Conservation (phyloP, 2,888 invertebrate species). For the Spodoptera picta region DNA sequence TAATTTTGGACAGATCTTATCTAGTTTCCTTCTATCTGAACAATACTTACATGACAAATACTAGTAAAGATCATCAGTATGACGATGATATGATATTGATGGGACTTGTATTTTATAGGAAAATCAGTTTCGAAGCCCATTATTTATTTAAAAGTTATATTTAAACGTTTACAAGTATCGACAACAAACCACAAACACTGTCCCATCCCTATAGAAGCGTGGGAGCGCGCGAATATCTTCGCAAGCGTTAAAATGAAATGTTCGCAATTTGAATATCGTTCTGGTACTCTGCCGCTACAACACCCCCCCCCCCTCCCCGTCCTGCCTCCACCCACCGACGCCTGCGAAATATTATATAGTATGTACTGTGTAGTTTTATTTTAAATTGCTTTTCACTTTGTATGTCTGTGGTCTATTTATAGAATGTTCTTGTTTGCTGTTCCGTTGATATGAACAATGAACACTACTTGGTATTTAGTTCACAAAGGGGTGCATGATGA, state of each 20-base stretch:
- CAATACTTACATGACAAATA: too few species aligned
- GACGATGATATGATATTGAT: too few species aligned
- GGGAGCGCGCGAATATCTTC: constrained; percentile 87
- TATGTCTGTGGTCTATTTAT: constrained; percentile 22
- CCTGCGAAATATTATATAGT: constrained; percentile 33
- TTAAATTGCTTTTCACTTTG: constrained; percentile 43
- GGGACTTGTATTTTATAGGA: too few species aligned
- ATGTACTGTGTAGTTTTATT: constrained; percentile 45
- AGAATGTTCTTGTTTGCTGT: background rate
- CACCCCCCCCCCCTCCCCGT: constrained; percentile 3
- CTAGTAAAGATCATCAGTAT: too few species aligned
- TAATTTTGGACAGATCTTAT: too few species aligned
- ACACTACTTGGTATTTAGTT: background rate
- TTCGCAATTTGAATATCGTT: constrained; percentile 88
- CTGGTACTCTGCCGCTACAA: constrained; percentile 57
- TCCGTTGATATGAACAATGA: background rate
- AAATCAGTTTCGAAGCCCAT: too few species aligned
- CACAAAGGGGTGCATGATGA: too few species aligned
- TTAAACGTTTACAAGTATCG: constrained; percentile 7
- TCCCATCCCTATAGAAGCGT: constrained; percentile 73
- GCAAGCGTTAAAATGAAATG: constrained; percentile 89
- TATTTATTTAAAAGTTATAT: too few species aligned
- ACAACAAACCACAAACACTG: background rate
- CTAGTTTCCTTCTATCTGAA: too few species aligned
- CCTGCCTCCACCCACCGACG: constrained; percentile 26